Base-by-base conservation (phyloP, 1,140 invertebrate genomes). In the Calosoma granatense region DNA sequence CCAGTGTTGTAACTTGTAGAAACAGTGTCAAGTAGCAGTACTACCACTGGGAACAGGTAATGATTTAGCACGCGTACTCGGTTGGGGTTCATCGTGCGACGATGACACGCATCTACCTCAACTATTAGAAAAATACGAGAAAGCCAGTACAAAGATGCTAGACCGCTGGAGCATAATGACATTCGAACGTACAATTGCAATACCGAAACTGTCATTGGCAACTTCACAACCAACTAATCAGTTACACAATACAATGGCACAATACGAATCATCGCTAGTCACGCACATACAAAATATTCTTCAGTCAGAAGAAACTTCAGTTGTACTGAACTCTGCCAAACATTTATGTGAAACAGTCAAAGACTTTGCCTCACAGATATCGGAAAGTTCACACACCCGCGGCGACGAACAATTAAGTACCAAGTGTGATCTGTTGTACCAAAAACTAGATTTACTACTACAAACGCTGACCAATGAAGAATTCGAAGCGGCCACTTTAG, bases 121-220 rank as follows among this genome's bases (percentile, higher is more conserved):
- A 64, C 79, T 97, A 22, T 73, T 98, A 4, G 93, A 97, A 67
- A 87, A 90, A 59, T 93, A 97, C 68, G 94, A 97, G 75, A 86
- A 90, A 63, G 92, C 94, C 6, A 88, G 92, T 60, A 94, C 92
- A 39, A 97, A 96, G 76, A 95, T 97, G 86, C 76, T 98, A 22
- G 94, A 98, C 74, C 85, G 92, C 79, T 94, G 92, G 91, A 92
- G 90, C 66, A 90, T 94, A 66, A 90, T 94, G 91, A 90, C 90
- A 1, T 95, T 92, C 65, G 86, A 90, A 71, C 79, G 86, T 22
- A 80, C 82, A 39, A 79, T 89, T 63, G 78, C 83, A 4, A 72
- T 84, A 56, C 74, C 76, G 14, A 83, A 80, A 67, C 72, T 76
- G 65, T 80, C 76, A 19, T 67, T 79, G 53, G 81, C 76, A 58